Evolutionary conservation across 2,888 invertebrate species (phyloP).

Genomic region (Pandemis cinnamomeana): DNA sequence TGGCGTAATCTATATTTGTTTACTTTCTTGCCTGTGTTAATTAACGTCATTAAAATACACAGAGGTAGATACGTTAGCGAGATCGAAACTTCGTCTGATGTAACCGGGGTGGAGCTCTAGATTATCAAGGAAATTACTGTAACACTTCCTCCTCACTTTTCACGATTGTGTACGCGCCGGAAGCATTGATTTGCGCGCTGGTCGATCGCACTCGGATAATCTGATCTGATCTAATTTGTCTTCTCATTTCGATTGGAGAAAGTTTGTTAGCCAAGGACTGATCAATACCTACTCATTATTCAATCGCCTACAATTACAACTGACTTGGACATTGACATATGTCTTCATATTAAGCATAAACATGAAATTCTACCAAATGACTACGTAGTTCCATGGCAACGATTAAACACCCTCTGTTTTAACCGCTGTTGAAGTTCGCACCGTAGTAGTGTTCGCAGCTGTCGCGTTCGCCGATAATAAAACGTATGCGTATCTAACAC

Average conservation of each 20-base stretch:
- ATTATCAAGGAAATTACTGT: conserved; percentile 41
- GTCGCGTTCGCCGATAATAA: conserved; percentile 47
- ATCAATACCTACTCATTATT: conserved; percentile 26
- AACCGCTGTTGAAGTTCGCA: conserved; percentile 30
- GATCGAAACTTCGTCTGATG: conserved; percentile 38
- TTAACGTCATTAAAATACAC: conserved; percentile 18
- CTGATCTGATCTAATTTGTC: conserved; percentile 69
- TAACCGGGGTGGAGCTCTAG: conserved; percentile 33
- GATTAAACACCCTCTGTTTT: conserved; percentile 1
- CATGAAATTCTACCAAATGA: background rate
- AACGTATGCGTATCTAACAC: conserved; percentile 44
- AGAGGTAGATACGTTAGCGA: conserved; percentile 13
- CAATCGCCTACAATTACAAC: conserved; percentile 17
- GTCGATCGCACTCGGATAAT: conserved; percentile 73
- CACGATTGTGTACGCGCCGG: conserved; percentile 65
- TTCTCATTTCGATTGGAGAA: conserved; percentile 68
- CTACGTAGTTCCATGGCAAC: background rate
- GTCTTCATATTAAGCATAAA: background rate
- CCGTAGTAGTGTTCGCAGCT: conserved; percentile 41
- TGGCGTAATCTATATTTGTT: background rate
- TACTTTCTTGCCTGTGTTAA: conserved; percentile 3
- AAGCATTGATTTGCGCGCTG: conserved; percentile 66
- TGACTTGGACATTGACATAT: conserved; percentile 5
- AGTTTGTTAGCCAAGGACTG: conserved; percentile 58
- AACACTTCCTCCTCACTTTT: conserved; percentile 50